Conservation (phyloP, 2,888 invertebrate species). For the Belgica antarctica region DNA sequence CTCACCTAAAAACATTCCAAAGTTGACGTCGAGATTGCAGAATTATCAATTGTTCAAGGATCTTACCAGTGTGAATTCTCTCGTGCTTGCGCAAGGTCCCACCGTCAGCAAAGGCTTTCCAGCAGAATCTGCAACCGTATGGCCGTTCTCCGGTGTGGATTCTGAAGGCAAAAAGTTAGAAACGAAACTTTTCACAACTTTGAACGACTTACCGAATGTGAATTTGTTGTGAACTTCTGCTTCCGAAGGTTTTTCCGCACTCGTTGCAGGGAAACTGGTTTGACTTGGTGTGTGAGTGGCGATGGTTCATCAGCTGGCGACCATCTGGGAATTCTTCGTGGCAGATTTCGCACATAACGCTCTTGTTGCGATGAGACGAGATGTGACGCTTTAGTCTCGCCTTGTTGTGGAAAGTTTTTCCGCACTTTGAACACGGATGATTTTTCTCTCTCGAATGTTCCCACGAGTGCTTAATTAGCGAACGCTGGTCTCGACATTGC, state of each 20-base stretch:
- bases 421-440: slow-evolving; percentile 66
- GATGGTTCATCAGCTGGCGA: slow-evolving; percentile 66
- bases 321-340: slow-evolving; percentile 71
- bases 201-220: slow-evolving; percentile 71
- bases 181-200: neutral
- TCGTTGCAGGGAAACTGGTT: slow-evolving; percentile 75
- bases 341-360: slow-evolving; percentile 67
- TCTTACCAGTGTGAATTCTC: slow-evolving; percentile 72
- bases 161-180: neutral
- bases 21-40: neutral
- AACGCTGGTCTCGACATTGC: slow-evolving; percentile 66
- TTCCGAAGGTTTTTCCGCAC: slow-evolving; percentile 83
- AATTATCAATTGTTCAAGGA: too few species aligned
- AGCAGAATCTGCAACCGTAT: slow-evolving; percentile 80
- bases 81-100: slow-evolving; percentile 82
- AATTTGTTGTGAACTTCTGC: slow-evolving; percentile 80
- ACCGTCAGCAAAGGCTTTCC: slow-evolving; percentile 87
- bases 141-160: slow-evolving; percentile 63
- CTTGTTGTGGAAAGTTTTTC: slow-evolving; percentile 69
- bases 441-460: slow-evolving; percentile 66
- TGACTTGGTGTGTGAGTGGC: slow-evolving; percentile 61
- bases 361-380: slow-evolving; percentile 70
- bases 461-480: slow-evolving; percentile 67
- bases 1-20: slow-evolving; percentile 58
- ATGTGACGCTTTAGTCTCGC: slow-evolving; percentile 66